phyloP scores from a whole-genome alignment of 2,888 invertebrate genomes.

The Bibio marci region DNA sequence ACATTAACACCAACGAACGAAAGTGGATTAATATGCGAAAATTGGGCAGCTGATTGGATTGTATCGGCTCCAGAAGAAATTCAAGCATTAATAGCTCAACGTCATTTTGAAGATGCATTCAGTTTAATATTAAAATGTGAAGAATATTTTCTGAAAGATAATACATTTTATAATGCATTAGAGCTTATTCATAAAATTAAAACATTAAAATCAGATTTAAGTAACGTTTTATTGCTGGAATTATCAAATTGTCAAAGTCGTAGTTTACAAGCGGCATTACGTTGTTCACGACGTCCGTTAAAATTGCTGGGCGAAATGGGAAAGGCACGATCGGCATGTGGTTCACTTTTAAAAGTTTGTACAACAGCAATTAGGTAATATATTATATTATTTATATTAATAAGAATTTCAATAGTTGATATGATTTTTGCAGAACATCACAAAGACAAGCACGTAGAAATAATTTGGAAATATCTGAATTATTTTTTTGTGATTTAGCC shows the following conservation, averaged over 20 bases:
- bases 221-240: constrained; percentile 78
- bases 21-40: constrained; percentile 16
- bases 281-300: constrained; percentile 71
- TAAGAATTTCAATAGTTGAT: too few species aligned
- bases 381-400: too few species aligned
- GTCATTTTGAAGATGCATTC: constrained; percentile 88
- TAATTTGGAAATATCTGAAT: constrained; percentile 33
- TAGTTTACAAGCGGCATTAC: constrained; percentile 75
- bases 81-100: constrained; percentile 86
- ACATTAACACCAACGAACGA: constrained; percentile 16
- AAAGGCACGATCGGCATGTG: constrained; percentile 28
- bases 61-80: constrained; percentile 83
- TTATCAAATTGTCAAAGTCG: constrained; percentile 78
- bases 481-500: constrained; percentile 50
- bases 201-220: constrained; percentile 53
- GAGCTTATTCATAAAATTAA: constrained; percentile 35
- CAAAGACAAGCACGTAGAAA: constrained; percentile 28
- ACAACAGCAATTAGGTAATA: constrained; percentile 19
- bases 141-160: constrained; percentile 31
- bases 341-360: constrained; percentile 24
- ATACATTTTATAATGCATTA: constrained; percentile 18
- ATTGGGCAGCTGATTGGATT: constrained; percentile 63
- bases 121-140: constrained; percentile 55
- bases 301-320: constrained; percentile 43
- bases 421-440: constrained; percentile 20